Conservation (phyloP, 1,140 invertebrate genomes). For the Aphelinus certus region DNA sequence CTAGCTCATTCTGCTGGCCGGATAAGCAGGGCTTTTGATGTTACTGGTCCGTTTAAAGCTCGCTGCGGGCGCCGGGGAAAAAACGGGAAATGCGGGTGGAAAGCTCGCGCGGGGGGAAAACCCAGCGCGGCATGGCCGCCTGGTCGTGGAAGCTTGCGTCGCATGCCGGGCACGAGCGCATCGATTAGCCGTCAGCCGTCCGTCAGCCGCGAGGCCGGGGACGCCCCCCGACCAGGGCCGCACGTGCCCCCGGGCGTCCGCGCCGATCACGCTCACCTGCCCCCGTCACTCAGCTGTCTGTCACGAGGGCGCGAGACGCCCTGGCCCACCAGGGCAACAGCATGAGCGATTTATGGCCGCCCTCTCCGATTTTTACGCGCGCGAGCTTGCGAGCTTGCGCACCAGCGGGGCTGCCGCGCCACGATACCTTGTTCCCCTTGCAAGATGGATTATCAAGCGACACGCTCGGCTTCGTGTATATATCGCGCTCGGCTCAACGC, state of each 20-base stretch:
- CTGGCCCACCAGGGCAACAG: constrained; percentile 62
- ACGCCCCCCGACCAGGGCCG: constrained; percentile 60
- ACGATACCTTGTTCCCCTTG: too few species aligned
- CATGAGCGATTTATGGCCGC: constrained; percentile 64
- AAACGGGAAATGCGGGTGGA: neutral
- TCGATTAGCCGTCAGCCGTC: constrained; percentile 65
- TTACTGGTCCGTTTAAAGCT: constrained; percentile 53
- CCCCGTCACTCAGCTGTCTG: constrained; percentile 64
- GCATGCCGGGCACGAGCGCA: constrained; percentile 59
- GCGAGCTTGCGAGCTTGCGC: neutral
- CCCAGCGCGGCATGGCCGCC: constrained; percentile 50
- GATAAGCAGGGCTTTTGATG: constrained; percentile 63
- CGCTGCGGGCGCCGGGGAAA: neutral
- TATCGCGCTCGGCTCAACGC: too few species aligned
- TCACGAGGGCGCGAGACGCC: constrained; percentile 63
- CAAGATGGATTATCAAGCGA: too few species aligned
- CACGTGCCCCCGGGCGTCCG: constrained; percentile 41
- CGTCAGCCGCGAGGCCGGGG: constrained; percentile 64
- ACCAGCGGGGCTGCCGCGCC: neutral
- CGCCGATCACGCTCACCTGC: neutral
- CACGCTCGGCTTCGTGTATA: too few species aligned
- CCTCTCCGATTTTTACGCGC: neutral
- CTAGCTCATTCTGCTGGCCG: constrained; percentile 48
- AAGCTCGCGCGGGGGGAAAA: constrained; percentile 18
- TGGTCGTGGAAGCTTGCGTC: constrained; percentile 56